These are phyloP conservation scores for Eretmochelys imbricata DNA, from an alignment of 2,113 vertebrate species.

Conservation along the genomic window DNA sequence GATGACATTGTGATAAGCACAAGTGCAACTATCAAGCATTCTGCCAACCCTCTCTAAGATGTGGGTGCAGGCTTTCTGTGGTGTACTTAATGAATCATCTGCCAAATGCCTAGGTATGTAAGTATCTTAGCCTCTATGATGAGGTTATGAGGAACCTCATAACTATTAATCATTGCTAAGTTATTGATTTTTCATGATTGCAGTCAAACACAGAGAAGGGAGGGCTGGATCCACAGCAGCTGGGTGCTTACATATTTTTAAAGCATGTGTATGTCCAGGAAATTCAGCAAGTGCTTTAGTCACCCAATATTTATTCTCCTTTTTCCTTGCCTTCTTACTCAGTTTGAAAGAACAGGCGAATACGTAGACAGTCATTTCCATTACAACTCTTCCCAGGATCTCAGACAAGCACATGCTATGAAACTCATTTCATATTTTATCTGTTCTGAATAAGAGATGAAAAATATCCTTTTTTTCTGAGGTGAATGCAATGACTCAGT, in stretches of 20 bases:
- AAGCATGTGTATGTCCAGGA: not conserved
- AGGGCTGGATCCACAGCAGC: too few species aligned
- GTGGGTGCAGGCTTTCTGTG: not conserved
- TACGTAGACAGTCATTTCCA: rapidly evolving
- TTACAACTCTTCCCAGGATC: not conserved
- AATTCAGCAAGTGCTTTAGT: not conserved
- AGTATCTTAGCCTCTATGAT: not conserved
- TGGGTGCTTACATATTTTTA: too few species aligned
- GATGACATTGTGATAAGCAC: not conserved
- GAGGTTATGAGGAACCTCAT: not conserved
- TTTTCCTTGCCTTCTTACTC: not conserved
- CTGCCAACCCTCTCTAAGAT: not conserved
- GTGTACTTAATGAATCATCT: not conserved
- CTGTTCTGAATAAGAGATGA: not conserved
- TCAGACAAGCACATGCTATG: not conserved
- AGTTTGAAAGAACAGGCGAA: rapidly evolving
- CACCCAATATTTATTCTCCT: not conserved
- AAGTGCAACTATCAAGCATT: not conserved
- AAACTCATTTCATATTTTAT: not conserved
- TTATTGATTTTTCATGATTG: too few species aligned
- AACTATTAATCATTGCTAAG: too few species aligned
- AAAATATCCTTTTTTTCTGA: not conserved
- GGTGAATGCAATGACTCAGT: not conserved
- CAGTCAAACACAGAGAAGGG: not conserved
- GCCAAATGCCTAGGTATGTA: not conserved